phyloP scores from a whole-genome alignment of 92 coral and sea anemone genomes.

The Porites evermanni region DNA sequence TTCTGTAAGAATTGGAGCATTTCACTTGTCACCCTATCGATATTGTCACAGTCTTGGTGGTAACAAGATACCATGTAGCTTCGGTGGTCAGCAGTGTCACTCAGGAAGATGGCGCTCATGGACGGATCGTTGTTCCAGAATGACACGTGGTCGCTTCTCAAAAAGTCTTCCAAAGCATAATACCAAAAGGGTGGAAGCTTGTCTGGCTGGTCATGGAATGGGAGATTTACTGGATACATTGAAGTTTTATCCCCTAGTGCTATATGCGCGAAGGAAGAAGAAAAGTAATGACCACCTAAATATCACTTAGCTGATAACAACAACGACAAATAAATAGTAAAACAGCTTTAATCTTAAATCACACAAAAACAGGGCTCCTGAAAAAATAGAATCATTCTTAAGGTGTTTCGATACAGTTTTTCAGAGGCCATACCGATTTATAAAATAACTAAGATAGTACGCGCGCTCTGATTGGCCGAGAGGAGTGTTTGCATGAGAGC shows the following conservation, averaged over 20 bases:
- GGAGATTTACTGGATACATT: constrained; percentile 32
- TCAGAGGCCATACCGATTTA: too few relatives aligned
- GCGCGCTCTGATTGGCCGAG: too few relatives aligned
- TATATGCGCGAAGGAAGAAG: background rate
- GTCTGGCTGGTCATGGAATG: constrained; percentile 35
- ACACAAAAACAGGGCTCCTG: too few relatives aligned
- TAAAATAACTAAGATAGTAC: too few relatives aligned
- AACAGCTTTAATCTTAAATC: too few relatives aligned
- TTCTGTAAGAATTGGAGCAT: constrained; percentile 64
- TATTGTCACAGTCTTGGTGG: constrained; percentile 64
- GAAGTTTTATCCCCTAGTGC: constrained; percentile 11
- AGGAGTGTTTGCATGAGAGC: too few relatives aligned
- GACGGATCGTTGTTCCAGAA: constrained; percentile 59
- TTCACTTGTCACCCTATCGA: constrained; percentile 39
- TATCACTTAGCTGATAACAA: too few relatives aligned
- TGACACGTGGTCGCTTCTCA: constrained; percentile 69
- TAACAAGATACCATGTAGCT: constrained; percentile 70
- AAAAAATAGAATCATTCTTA: too few relatives aligned
- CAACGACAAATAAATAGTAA: too few relatives aligned
- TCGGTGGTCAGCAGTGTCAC: constrained; percentile 73
- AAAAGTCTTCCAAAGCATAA: constrained; percentile 2
- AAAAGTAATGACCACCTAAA: background rate
- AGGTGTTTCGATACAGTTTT: too few relatives aligned
- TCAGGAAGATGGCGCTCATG: constrained; percentile 69
- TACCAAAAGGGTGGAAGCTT: rapidly evolving